Percentiles rank a stretch among this genome's conserved stretches.
Conservation (phyloP, 1,140 invertebrate species). For the Drosophila baimaii region DNA sequence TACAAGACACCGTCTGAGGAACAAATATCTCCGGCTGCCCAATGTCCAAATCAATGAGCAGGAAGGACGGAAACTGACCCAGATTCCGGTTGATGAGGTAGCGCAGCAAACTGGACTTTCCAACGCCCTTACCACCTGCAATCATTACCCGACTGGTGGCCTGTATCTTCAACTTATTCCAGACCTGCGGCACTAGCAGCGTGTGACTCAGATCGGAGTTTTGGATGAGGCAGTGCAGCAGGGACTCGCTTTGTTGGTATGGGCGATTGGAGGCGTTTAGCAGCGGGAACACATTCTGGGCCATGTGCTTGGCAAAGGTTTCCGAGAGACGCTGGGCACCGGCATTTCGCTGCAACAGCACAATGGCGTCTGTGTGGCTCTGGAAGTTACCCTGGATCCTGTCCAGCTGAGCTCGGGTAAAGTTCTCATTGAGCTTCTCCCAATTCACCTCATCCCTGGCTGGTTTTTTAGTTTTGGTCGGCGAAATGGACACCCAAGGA, state of each 20-base stretch:
- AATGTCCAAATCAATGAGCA: slow-evolving; percentile 90
- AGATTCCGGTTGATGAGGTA: slow-evolving; percentile 88
- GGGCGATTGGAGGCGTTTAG: slow-evolving; percentile 61
- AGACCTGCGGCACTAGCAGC: slow-evolving; percentile 73
- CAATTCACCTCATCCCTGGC: slow-evolving; percentile 12
- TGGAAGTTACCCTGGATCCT: slow-evolving; percentile 54
- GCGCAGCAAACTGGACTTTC: slow-evolving; percentile 89
- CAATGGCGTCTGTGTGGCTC: slow-evolving; percentile 59
- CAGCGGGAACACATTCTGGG: slow-evolving; percentile 84
- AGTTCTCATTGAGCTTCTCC: slow-evolving; percentile 43
- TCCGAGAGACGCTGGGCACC: slow-evolving; percentile 38
- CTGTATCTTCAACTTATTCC: slow-evolving; percentile 65
- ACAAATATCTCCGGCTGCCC: slow-evolving; percentile 91
- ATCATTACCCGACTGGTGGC: slow-evolving; percentile 82
- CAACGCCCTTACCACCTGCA: slow-evolving; percentile 89
- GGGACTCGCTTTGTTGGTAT: slow-evolving; percentile 55
- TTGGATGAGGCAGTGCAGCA: slow-evolving; percentile 76
- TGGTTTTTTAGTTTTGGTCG: slow-evolving; percentile 25
- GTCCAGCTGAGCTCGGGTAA: slow-evolving; percentile 58
- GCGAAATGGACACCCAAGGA: slow-evolving; percentile 49
- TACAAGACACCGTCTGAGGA: slow-evolving; percentile 88
- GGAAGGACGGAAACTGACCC: slow-evolving; percentile 80
- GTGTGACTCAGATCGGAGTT: slow-evolving; percentile 46
- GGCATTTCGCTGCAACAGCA: slow-evolving; percentile 70
- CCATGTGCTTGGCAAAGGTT: slow-evolving; percentile 76